phyloP scores from a whole-genome alignment of 2,888 invertebrate species.

The Monochamus alternatus region DNA sequence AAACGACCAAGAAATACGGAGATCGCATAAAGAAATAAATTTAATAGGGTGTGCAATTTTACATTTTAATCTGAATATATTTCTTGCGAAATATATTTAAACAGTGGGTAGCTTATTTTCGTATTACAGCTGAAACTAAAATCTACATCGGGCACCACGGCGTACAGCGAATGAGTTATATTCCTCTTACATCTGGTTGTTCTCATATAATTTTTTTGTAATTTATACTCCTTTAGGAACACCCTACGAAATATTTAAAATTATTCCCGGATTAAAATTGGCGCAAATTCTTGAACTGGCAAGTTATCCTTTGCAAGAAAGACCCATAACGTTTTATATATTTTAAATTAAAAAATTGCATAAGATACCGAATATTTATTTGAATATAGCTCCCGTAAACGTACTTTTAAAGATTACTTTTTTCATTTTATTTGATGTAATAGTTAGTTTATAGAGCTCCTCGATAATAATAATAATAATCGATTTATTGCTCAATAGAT shows the following conservation, averaged over 20 bases:
- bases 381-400: no score
- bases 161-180: slow-evolving; percentile 29
- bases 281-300: background rate
- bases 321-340: no score
- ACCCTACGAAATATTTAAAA: background rate
- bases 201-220: slow-evolving; percentile 27
- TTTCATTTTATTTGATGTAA: no score
- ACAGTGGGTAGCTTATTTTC: slow-evolving; percentile 36
- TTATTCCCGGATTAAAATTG: background rate
- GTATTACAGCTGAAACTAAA: slow-evolving; percentile 37
- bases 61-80: slow-evolving; percentile 41
- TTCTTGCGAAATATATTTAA: slow-evolving; percentile 37
- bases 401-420: no score
- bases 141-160: slow-evolving; percentile 13
- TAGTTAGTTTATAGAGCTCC: no score
- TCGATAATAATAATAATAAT: no score
- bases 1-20: slow-evolving; percentile 16
- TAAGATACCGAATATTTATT: no score
- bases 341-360: no score
- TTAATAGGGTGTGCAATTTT: slow-evolving; percentile 38
- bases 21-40: slow-evolving; percentile 35
- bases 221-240: slow-evolving; percentile 2
- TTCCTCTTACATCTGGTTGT: slow-evolving; percentile 32
- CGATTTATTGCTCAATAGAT: no score
- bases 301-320: no score